Percentiles rank a stretch among this genome's conserved stretches.
These are phyloP conservation scores for Chrysemys picta DNA, from an alignment of 2,113 vertebrate species.

Conservation along the genomic window DNA sequence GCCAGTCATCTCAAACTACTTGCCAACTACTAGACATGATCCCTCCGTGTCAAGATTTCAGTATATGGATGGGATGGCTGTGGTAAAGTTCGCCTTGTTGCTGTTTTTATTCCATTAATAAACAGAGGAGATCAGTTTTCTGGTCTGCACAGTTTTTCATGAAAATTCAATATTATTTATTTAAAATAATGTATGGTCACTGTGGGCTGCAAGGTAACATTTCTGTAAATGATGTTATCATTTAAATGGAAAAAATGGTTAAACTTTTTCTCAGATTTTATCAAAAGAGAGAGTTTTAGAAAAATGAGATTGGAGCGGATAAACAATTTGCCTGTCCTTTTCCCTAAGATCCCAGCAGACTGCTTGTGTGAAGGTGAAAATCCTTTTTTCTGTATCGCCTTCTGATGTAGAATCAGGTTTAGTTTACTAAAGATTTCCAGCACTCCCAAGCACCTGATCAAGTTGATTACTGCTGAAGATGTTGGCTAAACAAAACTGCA, in stretches of 20 bases:
- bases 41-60: neutral
- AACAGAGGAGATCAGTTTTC: neutral
- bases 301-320: neutral
- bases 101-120: neutral
- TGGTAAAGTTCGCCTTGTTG: neutral
- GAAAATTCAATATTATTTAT: neutral
- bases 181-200: neutral
- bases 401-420: neutral
- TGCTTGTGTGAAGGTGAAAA: neutral
- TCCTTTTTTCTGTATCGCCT: neutral
- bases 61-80: neutral
- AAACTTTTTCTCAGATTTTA: neutral
- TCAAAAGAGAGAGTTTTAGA: neutral
- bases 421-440: slow-evolving; percentile 3
- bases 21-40: neutral
- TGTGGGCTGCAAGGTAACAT: neutral
- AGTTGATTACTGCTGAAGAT: slow-evolving; percentile 34
- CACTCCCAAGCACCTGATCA: neutral
- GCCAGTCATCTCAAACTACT: neutral
- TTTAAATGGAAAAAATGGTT: neutral
- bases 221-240: neutral
- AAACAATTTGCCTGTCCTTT: neutral
- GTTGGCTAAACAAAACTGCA: slow-evolving; percentile 55
- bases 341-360: neutral
- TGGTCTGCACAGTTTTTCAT: neutral